Base-by-base conservation (phyloP, 2,888 invertebrate species). In the Drosophila limbata region DNA sequence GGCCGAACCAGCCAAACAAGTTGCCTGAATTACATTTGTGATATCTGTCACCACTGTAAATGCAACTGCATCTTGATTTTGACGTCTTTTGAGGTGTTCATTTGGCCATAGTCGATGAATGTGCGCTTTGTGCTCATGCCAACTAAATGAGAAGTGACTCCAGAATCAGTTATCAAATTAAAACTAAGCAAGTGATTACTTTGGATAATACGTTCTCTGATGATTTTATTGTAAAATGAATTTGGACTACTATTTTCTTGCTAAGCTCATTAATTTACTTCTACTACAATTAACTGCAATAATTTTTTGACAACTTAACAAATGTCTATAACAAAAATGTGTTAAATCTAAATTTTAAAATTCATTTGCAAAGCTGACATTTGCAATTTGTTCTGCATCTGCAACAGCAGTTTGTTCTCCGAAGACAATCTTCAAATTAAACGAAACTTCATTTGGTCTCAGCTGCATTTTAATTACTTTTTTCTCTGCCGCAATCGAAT, bases 391-490 rank as follows among this genome's bases (percentile, higher is more conserved):
- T 33, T 33, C 42, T 25, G 52, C 52, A 40, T n/a, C 40, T 42
- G 42, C 28, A 62, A 52, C 35, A 69, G 51, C 53, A 65, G 37
- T 15, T 52, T 63, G 31, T 62, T 45, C n/a, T 53, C n/a, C 19
- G 28, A 55, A 15, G 33, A 31, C 31, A 56, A 52, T 13, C 65
- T 62, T 42, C 21, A 67, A 47, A 35, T 28, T 39, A 25, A 62
- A 53, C 63, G 48, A 81, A 81, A 71, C 61, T 69, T 68, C 40
- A 56, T 63, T 86, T 79, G 65, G 69, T 8, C 13, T 72, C 79
- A 79, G 79, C 72, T 80, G 87, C 67, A 84, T 84, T 72, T 84
- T 87, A 89, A 89, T 84, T 84, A 77, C 79, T 70, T 76, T 71
- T 69, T 68, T 39, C 47, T 15, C 9, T 47, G 60, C n/a, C 10